Evolutionary conservation across 2,113 vertebrate genomes (phyloP).

Genomic region (Pheucticus melanocephalus): DNA sequence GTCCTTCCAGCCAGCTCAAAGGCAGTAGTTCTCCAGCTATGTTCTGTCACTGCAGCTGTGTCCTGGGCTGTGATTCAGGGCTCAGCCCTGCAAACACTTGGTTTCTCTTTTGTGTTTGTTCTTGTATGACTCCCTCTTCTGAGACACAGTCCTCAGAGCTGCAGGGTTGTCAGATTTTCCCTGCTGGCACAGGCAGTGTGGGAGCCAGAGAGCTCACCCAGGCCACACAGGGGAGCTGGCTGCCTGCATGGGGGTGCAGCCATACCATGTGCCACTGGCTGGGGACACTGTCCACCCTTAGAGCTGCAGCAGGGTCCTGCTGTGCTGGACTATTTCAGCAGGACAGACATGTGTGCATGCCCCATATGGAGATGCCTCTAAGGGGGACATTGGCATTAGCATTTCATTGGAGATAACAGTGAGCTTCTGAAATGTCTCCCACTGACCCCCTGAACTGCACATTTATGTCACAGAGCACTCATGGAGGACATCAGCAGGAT

Average conservation of each 20-base stretch:
- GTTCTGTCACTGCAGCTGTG: not conserved
- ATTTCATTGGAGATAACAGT: not conserved
- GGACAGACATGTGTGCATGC: not conserved
- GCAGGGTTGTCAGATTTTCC: not conserved
- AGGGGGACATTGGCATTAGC: accelerated
- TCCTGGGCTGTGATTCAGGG: not conserved
- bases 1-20: not conserved
- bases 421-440: not conserved
- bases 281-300: not conserved
- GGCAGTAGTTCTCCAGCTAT: not conserved
- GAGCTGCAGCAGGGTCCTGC: not conserved
- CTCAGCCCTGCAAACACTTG: not conserved
- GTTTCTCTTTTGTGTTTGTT: not conserved
- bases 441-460: not conserved
- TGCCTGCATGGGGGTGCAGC: not conserved
- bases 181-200: not conserved
- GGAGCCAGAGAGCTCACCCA: not conserved
- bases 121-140: not conserved
- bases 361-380: not conserved
- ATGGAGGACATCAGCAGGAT: not conserved
- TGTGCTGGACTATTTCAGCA: not conserved
- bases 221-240: not conserved
- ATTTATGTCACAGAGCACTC: not conserved
- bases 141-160: not conserved
- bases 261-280: not conserved